Evolutionary conservation across 2,113 vertebrate species (phyloP), one percentile per base, ranked within the genome.

Genomic region (Empidonax alnorum): DNA sequence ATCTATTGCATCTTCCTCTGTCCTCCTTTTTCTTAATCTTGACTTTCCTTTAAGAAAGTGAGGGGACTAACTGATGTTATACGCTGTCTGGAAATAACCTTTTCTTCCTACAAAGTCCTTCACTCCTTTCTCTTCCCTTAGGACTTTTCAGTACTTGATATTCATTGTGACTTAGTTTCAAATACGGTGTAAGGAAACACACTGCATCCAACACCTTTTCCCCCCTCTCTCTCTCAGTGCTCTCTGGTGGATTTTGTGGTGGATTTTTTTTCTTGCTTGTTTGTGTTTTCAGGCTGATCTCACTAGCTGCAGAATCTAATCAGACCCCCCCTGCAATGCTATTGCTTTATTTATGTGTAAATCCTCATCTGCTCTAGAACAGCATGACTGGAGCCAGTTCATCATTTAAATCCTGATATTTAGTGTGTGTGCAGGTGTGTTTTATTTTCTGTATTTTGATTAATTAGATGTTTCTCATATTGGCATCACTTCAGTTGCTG

Each of bases 111-210:
- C 33, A 6, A 59, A 84, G 56, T 89, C 27, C 50, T 74, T 65
- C 76, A 58, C 47, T 93, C 21, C 58, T 25, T 14, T 71, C n/a
- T 75, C 23, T 84, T 94, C 86, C 76, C 67, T 56, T 39, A 52
- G 67, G 86, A 76, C 49, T 69, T 88, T 66, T 69, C 83, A 86
- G 6, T 86, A 47, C 46, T 44, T 66, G 39, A 58, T 83, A 76
- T 10, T 93, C 49, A n/a, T 56, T 76, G 44, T 82, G 82, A 59
- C 72, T 93, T 93, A 31, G 42, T 93, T 91, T 87, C 61, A 87
- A 47, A 20, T 66, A 16, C 17, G 59, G 11, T 87, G 52, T 35
- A 71, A 78, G 3, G 30, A 75, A 82, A 75, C 47, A 53, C 5
- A 21, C 47, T 82, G 28, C 23, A 72, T 85, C 30, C 58, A 65